These are phyloP conservation scores for Akabosia matsudoensis DNA, from an alignment of 1,140 invertebrate genomes.

Conservation along the genomic window DNA sequence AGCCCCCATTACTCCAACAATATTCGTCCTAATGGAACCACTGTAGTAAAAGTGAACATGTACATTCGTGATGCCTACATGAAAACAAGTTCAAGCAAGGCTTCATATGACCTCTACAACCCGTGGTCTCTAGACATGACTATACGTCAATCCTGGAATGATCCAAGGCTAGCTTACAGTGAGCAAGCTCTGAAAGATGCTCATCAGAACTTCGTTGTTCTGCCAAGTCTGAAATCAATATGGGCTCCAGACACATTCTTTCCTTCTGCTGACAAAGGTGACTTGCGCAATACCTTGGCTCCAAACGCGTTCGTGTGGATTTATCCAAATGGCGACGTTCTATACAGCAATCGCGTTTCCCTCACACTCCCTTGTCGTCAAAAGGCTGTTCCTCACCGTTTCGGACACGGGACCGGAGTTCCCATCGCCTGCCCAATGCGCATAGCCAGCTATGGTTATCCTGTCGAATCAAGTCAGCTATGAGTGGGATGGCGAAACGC, in stretches of 20 bases:
- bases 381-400: not conserved
- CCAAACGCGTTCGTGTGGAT: not conserved
- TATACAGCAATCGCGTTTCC: not conserved
- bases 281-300: not conserved
- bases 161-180: not conserved
- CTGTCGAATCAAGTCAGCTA: not conserved
- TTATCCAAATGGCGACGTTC: slow-evolving; percentile 2
- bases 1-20: not conserved
- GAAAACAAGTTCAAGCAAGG: not conserved
- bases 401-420: not conserved
- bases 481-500: not conserved
- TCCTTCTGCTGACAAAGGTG: not conserved
- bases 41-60: not conserved
- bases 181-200: no score
- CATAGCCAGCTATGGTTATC: not conserved
- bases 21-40: not conserved
- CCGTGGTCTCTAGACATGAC: not conserved
- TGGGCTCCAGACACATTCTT: not conserved
- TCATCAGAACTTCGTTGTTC: no score
- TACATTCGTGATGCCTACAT: not conserved
- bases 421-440: not conserved
- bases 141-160: not conserved
- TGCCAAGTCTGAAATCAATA: not conserved
- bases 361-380: not conserved
- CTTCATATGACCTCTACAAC: not conserved